These are phyloP conservation scores for Enteromius fasciolatus DNA, from an alignment of 2,797 vertebrate genomes.

Conservation along the genomic window DNA sequence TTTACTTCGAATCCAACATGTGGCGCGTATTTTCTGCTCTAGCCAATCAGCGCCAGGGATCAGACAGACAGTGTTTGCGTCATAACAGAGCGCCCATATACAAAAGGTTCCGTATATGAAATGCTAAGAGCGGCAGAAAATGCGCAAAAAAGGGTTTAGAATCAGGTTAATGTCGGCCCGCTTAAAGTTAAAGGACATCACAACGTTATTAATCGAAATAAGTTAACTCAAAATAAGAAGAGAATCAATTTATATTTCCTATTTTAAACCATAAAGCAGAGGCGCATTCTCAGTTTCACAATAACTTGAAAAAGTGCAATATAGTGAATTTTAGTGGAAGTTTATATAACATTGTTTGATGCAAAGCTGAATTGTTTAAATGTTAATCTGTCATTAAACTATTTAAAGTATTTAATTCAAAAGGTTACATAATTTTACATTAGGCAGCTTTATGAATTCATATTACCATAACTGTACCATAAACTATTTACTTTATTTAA, in stretches of 20 bases:
- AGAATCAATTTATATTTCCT: not conserved
- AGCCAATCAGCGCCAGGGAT: conserved; percentile 66
- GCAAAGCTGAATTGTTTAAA: not conserved
- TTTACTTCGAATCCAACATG: conserved; percentile 74
- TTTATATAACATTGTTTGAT: not conserved
- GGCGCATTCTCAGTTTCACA: not conserved
- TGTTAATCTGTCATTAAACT: not conserved
- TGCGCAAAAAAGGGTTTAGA: not conserved
- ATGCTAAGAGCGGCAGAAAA: not conserved
- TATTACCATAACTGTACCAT: not conserved
- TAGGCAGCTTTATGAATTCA: not conserved
- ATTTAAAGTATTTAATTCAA: not conserved
- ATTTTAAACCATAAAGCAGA: not conserved
- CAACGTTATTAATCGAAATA: not conserved
- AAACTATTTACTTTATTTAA: not conserved
- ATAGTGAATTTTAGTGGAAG: not conserved
- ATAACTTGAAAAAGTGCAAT: not conserved
- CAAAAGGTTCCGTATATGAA: not conserved
- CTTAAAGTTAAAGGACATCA: not conserved
- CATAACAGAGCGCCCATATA: conserved; percentile 20
- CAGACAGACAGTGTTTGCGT: conserved; percentile 14
- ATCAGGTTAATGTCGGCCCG: no score
- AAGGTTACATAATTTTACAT: not conserved
- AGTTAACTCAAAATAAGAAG: not conserved
- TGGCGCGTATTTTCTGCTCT: conserved; percentile 60